These are phyloP conservation scores for Synergus itoensis DNA, from an alignment of 2,888 invertebrate species.

Conservation along the genomic window DNA sequence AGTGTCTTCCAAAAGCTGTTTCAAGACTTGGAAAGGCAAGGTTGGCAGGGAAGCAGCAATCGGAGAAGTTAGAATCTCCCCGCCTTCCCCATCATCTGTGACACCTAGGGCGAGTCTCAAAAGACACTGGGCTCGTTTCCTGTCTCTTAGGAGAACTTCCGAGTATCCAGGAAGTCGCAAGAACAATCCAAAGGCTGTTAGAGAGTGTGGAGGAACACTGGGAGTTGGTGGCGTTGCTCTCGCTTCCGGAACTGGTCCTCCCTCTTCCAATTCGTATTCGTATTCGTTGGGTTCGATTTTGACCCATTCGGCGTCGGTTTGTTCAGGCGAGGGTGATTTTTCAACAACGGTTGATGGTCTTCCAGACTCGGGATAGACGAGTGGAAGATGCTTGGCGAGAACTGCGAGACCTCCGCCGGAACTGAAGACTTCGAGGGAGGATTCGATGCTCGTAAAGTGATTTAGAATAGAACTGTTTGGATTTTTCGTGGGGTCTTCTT, in stretches of 20 bases:
- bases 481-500: slow-evolving; percentile 63
- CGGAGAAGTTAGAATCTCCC: slow-evolving; percentile 86
- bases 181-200: slow-evolving; percentile 94
- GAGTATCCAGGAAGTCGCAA: slow-evolving; percentile 94
- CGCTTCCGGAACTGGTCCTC: slow-evolving; percentile 76
- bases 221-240: slow-evolving; percentile 79
- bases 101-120: slow-evolving; percentile 93
- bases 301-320: slow-evolving; percentile 82
- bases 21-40: slow-evolving; percentile 87
- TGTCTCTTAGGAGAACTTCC: slow-evolving; percentile 90
- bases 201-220: slow-evolving; percentile 91
- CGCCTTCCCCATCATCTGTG: slow-evolving; percentile 94
- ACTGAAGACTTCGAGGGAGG: slow-evolving; percentile 91
- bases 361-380: slow-evolving; percentile 88
- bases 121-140: slow-evolving; percentile 91
- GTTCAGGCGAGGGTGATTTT: slow-evolving; percentile 80
- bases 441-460: slow-evolving; percentile 72
- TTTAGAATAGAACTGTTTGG: slow-evolving; percentile 56
- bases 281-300: slow-evolving; percentile 82
- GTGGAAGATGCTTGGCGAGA: slow-evolving; percentile 92
- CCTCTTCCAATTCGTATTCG: slow-evolving; percentile 82
- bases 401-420: slow-evolving; percentile 92
- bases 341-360: slow-evolving; percentile 81
- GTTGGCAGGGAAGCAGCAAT: slow-evolving; percentile 85
- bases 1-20: slow-evolving; percentile 87